Evolutionary conservation across 2,113 vertebrate species (phyloP).

Genomic region (Cinclus cinclus): DNA sequence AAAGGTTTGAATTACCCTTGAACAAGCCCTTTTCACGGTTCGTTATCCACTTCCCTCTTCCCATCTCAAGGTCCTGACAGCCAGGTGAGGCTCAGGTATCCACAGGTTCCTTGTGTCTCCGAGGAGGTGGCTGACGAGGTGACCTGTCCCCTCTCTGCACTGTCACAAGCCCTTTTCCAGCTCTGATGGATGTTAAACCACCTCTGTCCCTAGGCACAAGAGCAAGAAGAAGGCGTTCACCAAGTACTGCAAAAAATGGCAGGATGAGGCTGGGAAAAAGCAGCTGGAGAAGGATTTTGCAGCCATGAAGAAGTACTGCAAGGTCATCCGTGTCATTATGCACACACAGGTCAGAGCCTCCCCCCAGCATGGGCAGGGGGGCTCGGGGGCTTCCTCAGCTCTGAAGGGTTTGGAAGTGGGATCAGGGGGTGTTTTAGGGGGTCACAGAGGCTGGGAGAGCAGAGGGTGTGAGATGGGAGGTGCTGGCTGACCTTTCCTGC

Average conservation of each 20-base stretch:
- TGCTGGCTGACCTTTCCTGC: not conserved
- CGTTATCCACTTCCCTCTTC: not conserved
- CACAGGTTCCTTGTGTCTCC: not conserved
- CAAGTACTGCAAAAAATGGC: constrained; percentile 82
- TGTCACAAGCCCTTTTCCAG: not conserved
- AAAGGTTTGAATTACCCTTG: not conserved
- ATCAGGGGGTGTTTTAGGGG: not conserved
- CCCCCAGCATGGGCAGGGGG: fast-evolving
- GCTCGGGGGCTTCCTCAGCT: not conserved
- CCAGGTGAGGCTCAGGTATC: not conserved
- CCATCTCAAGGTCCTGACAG: not conserved
- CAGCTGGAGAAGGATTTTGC: constrained; percentile 82
- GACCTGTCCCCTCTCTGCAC: not conserved
- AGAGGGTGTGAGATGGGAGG: not conserved
- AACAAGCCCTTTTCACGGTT: not conserved
- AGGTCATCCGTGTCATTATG: constrained; percentile 79
- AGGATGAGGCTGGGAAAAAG: constrained; percentile 71
- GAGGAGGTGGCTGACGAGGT: not conserved
- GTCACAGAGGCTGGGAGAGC: not conserved
- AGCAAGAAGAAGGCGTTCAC: constrained; percentile 84
- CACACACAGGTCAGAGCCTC: constrained; percentile 80
- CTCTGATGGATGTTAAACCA: not conserved
- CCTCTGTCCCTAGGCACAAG: constrained; percentile 69
- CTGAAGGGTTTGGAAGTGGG: not conserved
- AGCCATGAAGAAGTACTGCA: constrained; percentile 82